Evolutionary conservation across 1,140 invertebrate species (phyloP).

Genomic region (Dendroctonus ponderosae): DNA sequence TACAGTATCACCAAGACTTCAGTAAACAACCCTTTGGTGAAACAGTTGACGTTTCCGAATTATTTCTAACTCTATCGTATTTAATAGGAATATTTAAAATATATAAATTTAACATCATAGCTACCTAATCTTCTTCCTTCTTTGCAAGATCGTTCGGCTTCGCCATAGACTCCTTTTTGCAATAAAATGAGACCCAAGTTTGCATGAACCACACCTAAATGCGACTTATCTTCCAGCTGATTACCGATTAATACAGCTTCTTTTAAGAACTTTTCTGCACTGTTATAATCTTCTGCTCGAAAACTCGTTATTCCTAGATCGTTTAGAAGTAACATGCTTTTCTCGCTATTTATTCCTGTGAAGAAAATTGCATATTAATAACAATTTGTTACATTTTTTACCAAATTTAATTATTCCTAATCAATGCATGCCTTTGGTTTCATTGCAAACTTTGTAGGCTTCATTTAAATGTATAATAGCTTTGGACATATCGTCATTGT

Average conservation of each 20-base stretch:
- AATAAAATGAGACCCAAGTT: constrained; percentile 82
- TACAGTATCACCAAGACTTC: constrained; percentile 45
- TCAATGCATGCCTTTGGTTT: constrained; percentile 64
- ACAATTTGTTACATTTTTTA: not conserved
- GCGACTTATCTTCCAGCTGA: constrained; percentile 61
- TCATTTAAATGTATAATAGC: constrained; percentile 67
- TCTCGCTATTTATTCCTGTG: constrained; percentile 58
- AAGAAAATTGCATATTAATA: not conserved
- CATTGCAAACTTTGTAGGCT: constrained; percentile 66
- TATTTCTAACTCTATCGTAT: no score
- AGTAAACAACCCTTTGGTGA: constrained; percentile 60
- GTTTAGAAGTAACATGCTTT: constrained; percentile 78
- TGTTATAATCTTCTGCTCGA: constrained; percentile 63
- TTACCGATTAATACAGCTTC: constrained; percentile 69
- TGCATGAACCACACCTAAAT: constrained; percentile 73
- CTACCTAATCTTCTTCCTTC: constrained; percentile 66
- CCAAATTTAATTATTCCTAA: constrained; percentile 2
- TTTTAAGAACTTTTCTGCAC: constrained; percentile 69
- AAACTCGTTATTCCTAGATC: constrained; percentile 77
- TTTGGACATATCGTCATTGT: constrained; percentile 61
- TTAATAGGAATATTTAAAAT: not conserved
- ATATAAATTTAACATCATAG: not conserved
- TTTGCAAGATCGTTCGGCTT: constrained; percentile 71
- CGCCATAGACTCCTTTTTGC: constrained; percentile 64
- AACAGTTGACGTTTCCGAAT: constrained; percentile 33